Conservation (phyloP, 1,140 invertebrate genomes). For the Frieseomelitta varia region DNA sequence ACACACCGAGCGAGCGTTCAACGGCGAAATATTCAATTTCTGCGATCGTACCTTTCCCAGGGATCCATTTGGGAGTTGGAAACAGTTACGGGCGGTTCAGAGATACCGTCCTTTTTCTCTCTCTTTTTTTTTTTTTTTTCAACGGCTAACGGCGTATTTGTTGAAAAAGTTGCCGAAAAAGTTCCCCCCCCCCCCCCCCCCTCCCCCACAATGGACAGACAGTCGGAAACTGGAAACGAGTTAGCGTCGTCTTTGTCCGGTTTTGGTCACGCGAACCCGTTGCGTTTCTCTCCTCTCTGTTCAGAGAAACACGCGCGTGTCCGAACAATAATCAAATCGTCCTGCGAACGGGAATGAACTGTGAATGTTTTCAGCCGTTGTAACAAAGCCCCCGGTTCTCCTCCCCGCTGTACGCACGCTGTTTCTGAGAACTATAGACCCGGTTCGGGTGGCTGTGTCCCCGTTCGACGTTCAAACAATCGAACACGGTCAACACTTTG, state of each 20-base stretch:
- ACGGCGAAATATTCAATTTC: slow-evolving; percentile 36
- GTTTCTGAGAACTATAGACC: neutral
- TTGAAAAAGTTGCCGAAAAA: slow-evolving; percentile 18
- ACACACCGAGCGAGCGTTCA: neutral
- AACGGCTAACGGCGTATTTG: slow-evolving; percentile 3
- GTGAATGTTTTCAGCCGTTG: slow-evolving; percentile 7
- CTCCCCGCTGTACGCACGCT: neutral
- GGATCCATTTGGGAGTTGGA: slow-evolving; percentile 25
- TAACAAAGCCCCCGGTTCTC: slow-evolving; percentile 10
- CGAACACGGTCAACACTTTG: slow-evolving; percentile 16
- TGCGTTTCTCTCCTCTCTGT: neutral
- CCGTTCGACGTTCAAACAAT: neutral
- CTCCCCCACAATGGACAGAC: neutral
- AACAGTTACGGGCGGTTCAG: slow-evolving; percentile 13
- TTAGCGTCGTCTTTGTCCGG: slow-evolving; percentile 13
- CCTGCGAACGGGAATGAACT: neutral
- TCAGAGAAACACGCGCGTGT: neutral
- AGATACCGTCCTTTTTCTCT: neutral
- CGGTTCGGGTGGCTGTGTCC: neutral
- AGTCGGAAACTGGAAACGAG: slow-evolving; percentile 19
- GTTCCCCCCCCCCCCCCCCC: neutral
- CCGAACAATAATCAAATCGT: slow-evolving; percentile 36
- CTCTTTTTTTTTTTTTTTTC: neutral
- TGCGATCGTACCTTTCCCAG: neutral
- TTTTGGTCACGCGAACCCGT: no score